Base-by-base conservation (phyloP, 2,797 vertebrate species). In the Telmatherina bonti region DNA sequence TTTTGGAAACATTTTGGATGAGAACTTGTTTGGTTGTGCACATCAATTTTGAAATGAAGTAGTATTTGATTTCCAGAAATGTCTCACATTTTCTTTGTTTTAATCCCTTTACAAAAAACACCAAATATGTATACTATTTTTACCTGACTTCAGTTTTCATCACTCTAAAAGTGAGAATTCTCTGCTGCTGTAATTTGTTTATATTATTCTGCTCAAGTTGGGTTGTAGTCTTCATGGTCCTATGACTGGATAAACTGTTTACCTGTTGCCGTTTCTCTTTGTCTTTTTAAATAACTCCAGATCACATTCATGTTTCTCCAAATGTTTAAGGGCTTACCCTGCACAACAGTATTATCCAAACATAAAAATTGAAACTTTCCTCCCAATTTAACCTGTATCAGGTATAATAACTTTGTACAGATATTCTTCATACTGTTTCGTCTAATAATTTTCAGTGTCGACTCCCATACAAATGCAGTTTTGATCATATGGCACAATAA, bases 1-100 rank as follows among this genome's bases (percentile, higher is more conserved):
- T 60, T 66, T 58, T 66, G 30, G 57, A 53, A 16, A 45, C 36
- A 15, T 45, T 70, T 70, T 12, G 20, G 16, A 62, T 56, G 15
- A 26, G 35, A 45, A 61, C 41, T 61, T 66, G 61, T 45, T 13
- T 35, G 45, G 43, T 58, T 67, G 59, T 60, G 38, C 15, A n/a
- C 72, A 20, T 52, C 22, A 22, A 8, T 52, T 11, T 0, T 53
- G n/a, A 35, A 29, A 59, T 49, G 26, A 53, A 31, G 49, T 33
- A 43, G 7, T 31, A 8, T 66, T 51, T 29, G 20, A 47, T 52
- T 41, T 33, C 35, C 52, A 15, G 55, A 60, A 60, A 24, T 0
- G 4, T 29, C 31, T 29, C 22, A 31, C 35, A 35, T 53, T 54
- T 12, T 57, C 38, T 57, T 7, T 41, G 22, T 7, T 22, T 38